These are phyloP conservation scores for Paralinhomoeus sp. DNA, from an alignment of 2,888 invertebrate species.

Conservation along the genomic window DNA sequence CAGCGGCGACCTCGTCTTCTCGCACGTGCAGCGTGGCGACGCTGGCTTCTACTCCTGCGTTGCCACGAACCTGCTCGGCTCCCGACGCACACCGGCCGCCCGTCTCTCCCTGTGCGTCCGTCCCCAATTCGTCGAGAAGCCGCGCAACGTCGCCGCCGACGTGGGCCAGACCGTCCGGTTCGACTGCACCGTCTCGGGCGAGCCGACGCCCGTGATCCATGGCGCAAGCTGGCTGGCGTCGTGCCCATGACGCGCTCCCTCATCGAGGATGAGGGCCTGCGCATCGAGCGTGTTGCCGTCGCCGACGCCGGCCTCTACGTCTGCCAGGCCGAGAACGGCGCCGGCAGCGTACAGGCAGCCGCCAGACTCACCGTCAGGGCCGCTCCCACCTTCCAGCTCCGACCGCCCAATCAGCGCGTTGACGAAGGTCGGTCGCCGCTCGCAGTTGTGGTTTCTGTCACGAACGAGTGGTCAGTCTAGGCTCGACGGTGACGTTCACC, in stretches of 20 bases:
- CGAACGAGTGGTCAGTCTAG: too few species aligned
- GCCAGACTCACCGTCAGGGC: conserved; percentile 22
- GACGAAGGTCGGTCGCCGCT: too few species aligned
- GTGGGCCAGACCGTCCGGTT: conserved; percentile 23
- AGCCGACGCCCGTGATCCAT: conserved; percentile 17
- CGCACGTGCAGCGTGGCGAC: conserved; percentile 19
- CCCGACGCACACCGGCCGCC: conserved; percentile 19
- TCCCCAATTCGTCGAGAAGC: conserved; percentile 12
- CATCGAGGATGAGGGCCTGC: too few species aligned
- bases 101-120: conserved; percentile 23
- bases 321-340: conserved; percentile 23
- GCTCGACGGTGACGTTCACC: too few species aligned
- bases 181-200: conserved; percentile 21
- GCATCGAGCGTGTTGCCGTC: conserved; percentile 33
- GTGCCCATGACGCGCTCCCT: too few species aligned
- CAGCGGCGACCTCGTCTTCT: not conserved
- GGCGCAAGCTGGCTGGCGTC: too few species aligned
- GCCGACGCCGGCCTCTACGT: conserved; percentile 25
- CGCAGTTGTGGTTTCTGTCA: too few species aligned
- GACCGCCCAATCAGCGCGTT: conserved; percentile 6
- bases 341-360: conserved; percentile 21
- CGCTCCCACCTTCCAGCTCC: conserved; percentile 12
- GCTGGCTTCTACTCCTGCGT: conserved; percentile 24
- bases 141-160: conserved; percentile 19
- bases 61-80: conserved; percentile 25